Evolutionary conservation across 1,140 invertebrate species (phyloP).

Genomic region (Diabrotica virgifera): DNA sequence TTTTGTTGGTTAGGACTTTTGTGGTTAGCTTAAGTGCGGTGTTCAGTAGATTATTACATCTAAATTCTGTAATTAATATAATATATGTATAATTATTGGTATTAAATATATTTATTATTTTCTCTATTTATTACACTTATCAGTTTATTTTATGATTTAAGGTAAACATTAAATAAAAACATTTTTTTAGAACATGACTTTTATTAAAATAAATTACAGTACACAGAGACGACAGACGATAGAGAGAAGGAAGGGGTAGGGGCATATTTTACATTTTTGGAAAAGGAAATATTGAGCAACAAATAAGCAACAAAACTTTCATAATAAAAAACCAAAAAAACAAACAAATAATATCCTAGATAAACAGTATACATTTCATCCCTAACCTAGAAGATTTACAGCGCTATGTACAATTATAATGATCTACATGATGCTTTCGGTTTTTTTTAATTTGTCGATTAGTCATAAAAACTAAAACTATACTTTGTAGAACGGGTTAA

Average conservation of each 20-base stretch:
- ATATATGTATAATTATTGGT: too few species aligned
- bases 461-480: too few species aligned
- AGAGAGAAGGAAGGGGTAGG: constrained; percentile 26
- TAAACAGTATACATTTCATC: constrained; percentile 49
- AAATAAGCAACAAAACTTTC: constrained; percentile 49
- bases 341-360: constrained; percentile 45
- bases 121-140: too few species aligned
- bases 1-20: too few species aligned
- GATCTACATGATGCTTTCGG: constrained; percentile 5
- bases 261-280: constrained; percentile 44
- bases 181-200: constrained; percentile 42
- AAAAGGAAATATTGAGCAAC: constrained; percentile 49
- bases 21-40: too few species aligned
- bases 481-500: too few species aligned
- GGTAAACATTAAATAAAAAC: background rate
- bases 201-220: constrained; percentile 53
- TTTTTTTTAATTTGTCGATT: too few species aligned
- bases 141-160: too few species aligned
- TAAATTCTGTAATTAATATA: too few species aligned
- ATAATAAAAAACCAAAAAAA: constrained; percentile 44
- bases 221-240: constrained; percentile 46
- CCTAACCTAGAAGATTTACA: constrained; percentile 48
- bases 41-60: too few species aligned
- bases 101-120: too few species aligned
- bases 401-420: constrained; percentile 39